Evolutionary conservation across 2,797 vertebrate genomes (phyloP), one percentile per base, ranked within the genome.

Genomic region (Argentina silus): DNA sequence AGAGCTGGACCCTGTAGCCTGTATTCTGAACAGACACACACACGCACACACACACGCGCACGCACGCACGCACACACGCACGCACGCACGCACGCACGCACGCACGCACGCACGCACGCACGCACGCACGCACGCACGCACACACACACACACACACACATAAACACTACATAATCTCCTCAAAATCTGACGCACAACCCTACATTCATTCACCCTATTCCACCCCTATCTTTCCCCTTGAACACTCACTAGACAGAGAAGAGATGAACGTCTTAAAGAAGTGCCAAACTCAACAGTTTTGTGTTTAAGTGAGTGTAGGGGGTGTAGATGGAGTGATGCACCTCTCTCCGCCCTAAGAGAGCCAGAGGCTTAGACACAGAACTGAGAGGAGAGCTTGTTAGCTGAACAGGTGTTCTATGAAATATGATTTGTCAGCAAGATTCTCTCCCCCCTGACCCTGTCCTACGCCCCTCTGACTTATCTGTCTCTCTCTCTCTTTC

Each of bases 1-100:
- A 80, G 83, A 86, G 74, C 76, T 88, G 82, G 68, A 83, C 56
- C 19, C 12, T 51, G 27, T 36, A 36, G 27, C 27, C 27, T 36
- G 27, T 36, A 36, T 36, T 36, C 27, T 36, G 27, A 36, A 36
- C 27, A 4, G 2, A 36, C 27, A 36, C 72, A 9, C 47, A 7
- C 62, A 3, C 17, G 14, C 15, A 27, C 57, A 60, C 23, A 11
- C 23, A 9, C 19, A 27, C 23, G 9, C 42, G 12, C 43, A 12
- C 50, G 15, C 43, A 3, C 10, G 7, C 0, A 10, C 56, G 21
- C 23, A 9, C 56, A 8, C 9, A 7, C 7, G 2, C 17, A 21
- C 56, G 7, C 3, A 27, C 56, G 8, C 17, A 6, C 15, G 12
- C 12, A 15, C 51, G 15, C 17, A 15, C 51, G 4, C 27, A 36